A percentile compares a stretch with the other conserved stretches of the same genome.
Evolutionary conservation across 2,888 invertebrate species (phyloP).

Genomic region (Silvanus unidentatus): DNA sequence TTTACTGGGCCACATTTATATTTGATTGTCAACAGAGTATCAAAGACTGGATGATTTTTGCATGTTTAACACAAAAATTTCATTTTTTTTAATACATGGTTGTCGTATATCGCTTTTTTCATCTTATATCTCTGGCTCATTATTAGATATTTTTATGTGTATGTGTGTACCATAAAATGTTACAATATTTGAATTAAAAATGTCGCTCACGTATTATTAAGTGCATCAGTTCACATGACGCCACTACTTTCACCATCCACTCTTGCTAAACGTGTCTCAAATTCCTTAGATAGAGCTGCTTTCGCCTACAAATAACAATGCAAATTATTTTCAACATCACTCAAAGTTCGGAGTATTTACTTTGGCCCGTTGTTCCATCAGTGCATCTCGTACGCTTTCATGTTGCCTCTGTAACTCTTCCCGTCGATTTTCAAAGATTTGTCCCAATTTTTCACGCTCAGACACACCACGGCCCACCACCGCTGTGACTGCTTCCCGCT

Average conservation of each 20-base stretch:
- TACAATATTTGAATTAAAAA: conserved; percentile 13
- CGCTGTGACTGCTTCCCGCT: conserved; percentile 73
- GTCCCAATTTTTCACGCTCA: conserved; percentile 75
- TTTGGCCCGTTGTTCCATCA: conserved; percentile 62
- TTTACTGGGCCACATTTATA: conserved; percentile 19
- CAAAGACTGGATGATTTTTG: conserved; percentile 20
- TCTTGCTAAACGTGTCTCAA: conserved; percentile 42
- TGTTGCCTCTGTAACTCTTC: conserved; percentile 73
- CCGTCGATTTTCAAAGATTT: conserved; percentile 68
- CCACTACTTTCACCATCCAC: conserved; percentile 40
- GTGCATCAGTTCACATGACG: conserved; percentile 12
- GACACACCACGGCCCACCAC: conserved; percentile 86
- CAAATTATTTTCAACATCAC: neutral
- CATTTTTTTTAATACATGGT: neutral
- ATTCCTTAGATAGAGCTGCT: conserved; percentile 41
- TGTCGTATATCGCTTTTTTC: conserved; percentile 1
- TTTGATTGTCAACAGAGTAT: conserved; percentile 31
- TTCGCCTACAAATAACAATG: conserved; percentile 35
- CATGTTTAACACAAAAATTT: too few species aligned
- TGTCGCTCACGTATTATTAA: neutral
- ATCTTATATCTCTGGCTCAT: neutral
- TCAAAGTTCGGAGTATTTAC: neutral
- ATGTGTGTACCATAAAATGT: too few species aligned
- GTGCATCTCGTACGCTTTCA: conserved; percentile 64
- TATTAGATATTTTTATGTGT: too few species aligned